These are phyloP conservation scores for Zaprionus vittiger DNA, from an alignment of 1,140 invertebrate species.

Conservation along the genomic window DNA sequence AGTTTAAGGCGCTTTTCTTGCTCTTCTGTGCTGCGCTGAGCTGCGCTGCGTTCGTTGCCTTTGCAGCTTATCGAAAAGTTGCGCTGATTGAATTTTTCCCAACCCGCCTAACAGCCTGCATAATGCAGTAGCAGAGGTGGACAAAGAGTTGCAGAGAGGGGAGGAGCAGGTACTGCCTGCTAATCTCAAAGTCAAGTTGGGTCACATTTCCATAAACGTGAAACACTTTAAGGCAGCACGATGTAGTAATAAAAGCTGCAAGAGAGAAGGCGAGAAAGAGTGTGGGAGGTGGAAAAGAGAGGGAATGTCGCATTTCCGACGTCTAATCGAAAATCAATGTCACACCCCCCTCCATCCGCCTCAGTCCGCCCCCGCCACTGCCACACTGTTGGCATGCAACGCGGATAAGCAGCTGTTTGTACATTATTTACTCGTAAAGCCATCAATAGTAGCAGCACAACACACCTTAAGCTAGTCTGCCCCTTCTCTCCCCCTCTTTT, in stretches of 20 bases:
- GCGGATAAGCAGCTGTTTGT: slow-evolving; percentile 81
- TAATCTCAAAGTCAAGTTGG: slow-evolving; percentile 55
- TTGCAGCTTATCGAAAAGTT: slow-evolving; percentile 82
- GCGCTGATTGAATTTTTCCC: slow-evolving; percentile 72
- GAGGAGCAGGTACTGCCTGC: slow-evolving; percentile 14
- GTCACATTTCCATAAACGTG: slow-evolving; percentile 57
- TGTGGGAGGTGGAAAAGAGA: slow-evolving; percentile 1
- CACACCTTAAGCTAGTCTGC: slow-evolving; percentile 14
- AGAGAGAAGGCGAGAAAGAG: slow-evolving; percentile 40
- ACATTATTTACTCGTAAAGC: slow-evolving; percentile 82
- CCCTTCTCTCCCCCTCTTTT: background rate
- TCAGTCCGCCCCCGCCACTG: background rate
- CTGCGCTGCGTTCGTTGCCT: slow-evolving; percentile 46
- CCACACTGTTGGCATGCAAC: slow-evolving; percentile 32
- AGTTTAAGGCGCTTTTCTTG: slow-evolving; percentile 72
- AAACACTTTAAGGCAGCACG: slow-evolving; percentile 55
- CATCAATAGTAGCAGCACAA: slow-evolving; percentile 61
- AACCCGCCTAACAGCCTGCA: slow-evolving; percentile 41
- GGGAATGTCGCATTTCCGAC: slow-evolving; percentile 65
- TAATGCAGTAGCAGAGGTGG: slow-evolving; percentile 42
- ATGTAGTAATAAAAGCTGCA: background rate
- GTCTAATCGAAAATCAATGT: slow-evolving; percentile 80
- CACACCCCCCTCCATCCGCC: slow-evolving; percentile 10
- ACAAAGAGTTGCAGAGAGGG: background rate
- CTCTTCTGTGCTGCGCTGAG: slow-evolving; percentile 18